phyloP scores from a whole-genome alignment of 1,140 invertebrate species.

The Oedothorax gibbosus region DNA sequence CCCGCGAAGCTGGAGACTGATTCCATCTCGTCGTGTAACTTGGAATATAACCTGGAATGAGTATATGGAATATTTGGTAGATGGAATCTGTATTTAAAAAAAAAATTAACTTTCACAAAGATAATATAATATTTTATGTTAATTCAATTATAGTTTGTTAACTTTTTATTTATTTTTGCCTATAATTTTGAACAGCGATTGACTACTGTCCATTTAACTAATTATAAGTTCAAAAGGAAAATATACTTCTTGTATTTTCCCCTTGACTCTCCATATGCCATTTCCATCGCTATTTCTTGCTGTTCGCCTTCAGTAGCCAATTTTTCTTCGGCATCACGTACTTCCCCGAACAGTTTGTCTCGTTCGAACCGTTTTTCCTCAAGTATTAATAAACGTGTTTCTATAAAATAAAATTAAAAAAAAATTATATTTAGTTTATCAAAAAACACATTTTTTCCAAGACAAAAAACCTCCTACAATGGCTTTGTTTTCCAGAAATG shows the following conservation, averaged over 20 bases:
- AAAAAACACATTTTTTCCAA: too few relatives aligned
- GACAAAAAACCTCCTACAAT: too few relatives aligned
- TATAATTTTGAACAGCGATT: too few relatives aligned
- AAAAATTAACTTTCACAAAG: too few relatives aligned
- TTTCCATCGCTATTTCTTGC: neutral
- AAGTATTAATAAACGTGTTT: constrained; percentile 4
- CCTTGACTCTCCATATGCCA: neutral
- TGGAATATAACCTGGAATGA: neutral
- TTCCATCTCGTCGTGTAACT: neutral
- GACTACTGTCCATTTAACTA: too few relatives aligned
- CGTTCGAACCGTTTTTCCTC: constrained; percentile 1
- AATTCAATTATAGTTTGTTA: too few relatives aligned
- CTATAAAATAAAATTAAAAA: neutral
- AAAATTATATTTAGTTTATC: too few relatives aligned
- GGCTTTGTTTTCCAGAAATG: too few relatives aligned
- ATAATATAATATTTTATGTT: too few relatives aligned
- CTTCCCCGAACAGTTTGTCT: neutral
- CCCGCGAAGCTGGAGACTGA: neutral
- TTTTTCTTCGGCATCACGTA: neutral
- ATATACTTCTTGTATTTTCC: neutral
- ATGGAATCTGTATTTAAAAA: too few relatives aligned
- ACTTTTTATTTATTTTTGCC: too few relatives aligned
- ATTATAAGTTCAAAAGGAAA: neutral
- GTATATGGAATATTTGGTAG: too few relatives aligned
- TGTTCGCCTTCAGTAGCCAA: neutral